These are phyloP conservation scores for Tyrannus savana DNA, from an alignment of 2,113 vertebrate genomes.

Conservation along the genomic window DNA sequence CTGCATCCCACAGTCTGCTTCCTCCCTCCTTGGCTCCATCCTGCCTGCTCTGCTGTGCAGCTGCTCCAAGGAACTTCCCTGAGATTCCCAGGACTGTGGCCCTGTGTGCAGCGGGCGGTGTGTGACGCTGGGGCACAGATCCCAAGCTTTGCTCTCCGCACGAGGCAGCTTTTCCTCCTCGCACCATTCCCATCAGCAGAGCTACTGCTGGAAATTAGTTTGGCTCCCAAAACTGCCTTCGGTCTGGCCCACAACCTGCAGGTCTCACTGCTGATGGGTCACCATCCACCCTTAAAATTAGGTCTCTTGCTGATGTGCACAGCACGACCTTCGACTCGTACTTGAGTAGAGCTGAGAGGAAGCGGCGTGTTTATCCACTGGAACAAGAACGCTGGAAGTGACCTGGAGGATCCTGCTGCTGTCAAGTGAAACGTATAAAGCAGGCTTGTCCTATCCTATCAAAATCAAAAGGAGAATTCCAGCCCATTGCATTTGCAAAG, in stretches of 20 bases:
- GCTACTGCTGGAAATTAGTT: not conserved
- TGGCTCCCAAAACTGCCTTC: not conserved
- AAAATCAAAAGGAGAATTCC: slow-evolving; percentile 36
- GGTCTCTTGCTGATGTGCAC: not conserved
- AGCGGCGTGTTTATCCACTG: not conserved
- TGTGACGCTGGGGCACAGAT: fast-evolving
- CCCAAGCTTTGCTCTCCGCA: not conserved
- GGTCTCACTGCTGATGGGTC: not conserved
- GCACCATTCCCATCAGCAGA: not conserved
- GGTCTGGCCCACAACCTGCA: not conserved
- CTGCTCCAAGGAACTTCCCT: not conserved
- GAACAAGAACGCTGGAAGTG: slow-evolving; percentile 46
- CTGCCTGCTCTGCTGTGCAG: not conserved
- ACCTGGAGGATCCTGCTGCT: slow-evolving; percentile 46
- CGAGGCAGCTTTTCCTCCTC: not conserved
- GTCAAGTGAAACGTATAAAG: slow-evolving; percentile 38
- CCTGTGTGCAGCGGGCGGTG: fast-evolving
- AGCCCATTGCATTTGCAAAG: not conserved
- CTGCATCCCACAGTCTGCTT: not conserved
- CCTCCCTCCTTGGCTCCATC: not conserved
- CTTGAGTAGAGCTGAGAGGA: slow-evolving; percentile 42
- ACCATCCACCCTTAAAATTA: not conserved
- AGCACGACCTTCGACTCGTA: not conserved
- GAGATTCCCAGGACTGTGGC: not conserved
- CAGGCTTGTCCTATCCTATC: slow-evolving; percentile 24